Conservation (phyloP, 2,888 invertebrate species). For the Ernsta delagoae region DNA sequence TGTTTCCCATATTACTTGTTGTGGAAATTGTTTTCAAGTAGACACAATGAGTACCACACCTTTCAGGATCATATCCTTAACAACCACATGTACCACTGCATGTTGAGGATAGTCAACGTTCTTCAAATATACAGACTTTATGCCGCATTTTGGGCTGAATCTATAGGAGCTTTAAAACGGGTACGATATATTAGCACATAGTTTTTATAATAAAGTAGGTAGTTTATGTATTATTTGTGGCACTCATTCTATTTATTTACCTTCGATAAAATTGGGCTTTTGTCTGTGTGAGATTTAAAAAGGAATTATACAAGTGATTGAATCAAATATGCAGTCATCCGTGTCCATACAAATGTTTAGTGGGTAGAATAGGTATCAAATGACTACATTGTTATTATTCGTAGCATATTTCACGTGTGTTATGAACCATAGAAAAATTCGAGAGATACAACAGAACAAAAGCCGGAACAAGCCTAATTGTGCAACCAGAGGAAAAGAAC, state of each 20-base stretch:
- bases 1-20: constrained; percentile 79
- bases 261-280: too few species aligned
- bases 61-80: constrained; percentile 57
- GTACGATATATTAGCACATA: constrained; percentile 48
- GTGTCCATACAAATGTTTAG: neutral
- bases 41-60: constrained; percentile 66
- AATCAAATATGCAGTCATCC: constrained; percentile 12
- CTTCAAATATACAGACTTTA: constrained; percentile 77
- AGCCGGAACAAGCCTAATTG: constrained; percentile 28
- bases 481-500: constrained; percentile 19
- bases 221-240: too few species aligned
- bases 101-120: constrained; percentile 68
- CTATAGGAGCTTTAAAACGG: constrained; percentile 71
- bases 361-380: constrained; percentile 10
- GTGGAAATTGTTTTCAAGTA: constrained; percentile 62
- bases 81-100: constrained; percentile 68
- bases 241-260: too few species aligned
- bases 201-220: too few species aligned
- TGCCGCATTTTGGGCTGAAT: constrained; percentile 72
- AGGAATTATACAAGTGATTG: neutral
- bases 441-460: constrained; percentile 24
- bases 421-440: constrained; percentile 30
- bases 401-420: constrained; percentile 23
- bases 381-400: constrained; percentile 19
- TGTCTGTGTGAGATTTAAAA: neutral